Base-by-base conservation (phyloP, 2,113 vertebrate genomes). In the Motacilla tschutschensis region DNA sequence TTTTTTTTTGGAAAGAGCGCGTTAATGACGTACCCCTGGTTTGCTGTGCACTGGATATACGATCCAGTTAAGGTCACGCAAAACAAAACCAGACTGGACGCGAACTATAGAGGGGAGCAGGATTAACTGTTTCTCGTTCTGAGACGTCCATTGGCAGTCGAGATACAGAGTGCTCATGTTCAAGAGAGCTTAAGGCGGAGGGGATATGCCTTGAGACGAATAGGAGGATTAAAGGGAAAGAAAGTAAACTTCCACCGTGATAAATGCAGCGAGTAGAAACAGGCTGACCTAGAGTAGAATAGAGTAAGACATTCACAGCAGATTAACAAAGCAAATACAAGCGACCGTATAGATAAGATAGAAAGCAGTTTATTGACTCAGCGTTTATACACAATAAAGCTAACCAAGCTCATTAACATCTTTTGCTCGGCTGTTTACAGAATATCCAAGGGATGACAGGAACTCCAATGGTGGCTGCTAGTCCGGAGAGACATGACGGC, bases 401-500 rank as follows among this genome's bases (percentile, higher is more conserved):
- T 93, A 94, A 94, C 92, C 88, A 85, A 93, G 93, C 93, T 96
- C 92, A 95, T 96, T 97, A 96, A 96, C 94, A 85, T 94, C 71
- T 88, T 95, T 86, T 69, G 60, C 93, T 78, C 92, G 75, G 64
- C 86, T 96, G 77, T 97, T 95, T 96, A 70, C 97, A 99, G 99
- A 99, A 99, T 96, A 99, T 99, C 96, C 99, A 99, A 85, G 99
- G 99, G 72, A 98, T 99, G 99, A 99, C 99, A 72, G 99, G 99
- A 89, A 99, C 99, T 89, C 99, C 99, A 44, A 99, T 99, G 99
- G 99, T 99, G 95, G 99, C 99, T 55, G 98, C 98, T 79, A 99
- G 99, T 95, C 99, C 99, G 16, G 99, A 99, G 97, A 98, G 98
- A 91, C 99, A 99, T 15, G 99, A 99, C n/a, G 98, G 99, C 44